Conservation (phyloP, 2,113 vertebrate genomes). For the Anhinga anhinga region DNA sequence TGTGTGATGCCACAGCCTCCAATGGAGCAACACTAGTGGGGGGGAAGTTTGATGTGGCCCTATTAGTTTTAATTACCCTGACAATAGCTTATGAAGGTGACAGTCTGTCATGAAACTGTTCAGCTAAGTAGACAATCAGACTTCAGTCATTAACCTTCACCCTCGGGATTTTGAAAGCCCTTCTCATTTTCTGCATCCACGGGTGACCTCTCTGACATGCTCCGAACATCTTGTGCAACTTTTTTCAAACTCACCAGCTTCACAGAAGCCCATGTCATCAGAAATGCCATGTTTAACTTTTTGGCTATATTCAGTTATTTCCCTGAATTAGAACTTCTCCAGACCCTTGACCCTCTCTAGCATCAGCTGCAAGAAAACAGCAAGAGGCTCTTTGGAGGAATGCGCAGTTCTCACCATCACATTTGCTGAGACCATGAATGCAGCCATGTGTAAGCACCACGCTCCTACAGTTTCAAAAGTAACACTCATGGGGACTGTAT, state of each 20-base stretch:
- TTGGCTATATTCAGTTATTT: background rate
- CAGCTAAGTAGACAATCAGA: background rate
- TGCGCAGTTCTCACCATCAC: background rate
- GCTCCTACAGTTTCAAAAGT: background rate
- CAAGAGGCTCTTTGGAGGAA: background rate
- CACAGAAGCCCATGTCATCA: background rate
- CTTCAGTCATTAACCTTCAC: background rate
- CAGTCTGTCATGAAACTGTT: background rate
- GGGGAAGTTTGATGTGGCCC: too few relatives aligned
- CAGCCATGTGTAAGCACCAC: background rate
- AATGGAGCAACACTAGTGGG: too few relatives aligned
- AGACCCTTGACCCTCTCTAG: background rate
- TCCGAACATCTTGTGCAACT: background rate
- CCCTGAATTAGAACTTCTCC: background rate
- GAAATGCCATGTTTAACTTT: background rate
- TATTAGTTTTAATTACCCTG: slow-evolving; percentile 9
- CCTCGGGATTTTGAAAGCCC: background rate
- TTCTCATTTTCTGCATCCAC: background rate
- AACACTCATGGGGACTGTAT: background rate
- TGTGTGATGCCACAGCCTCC: background rate
- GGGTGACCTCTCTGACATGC: background rate
- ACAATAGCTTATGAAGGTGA: background rate
- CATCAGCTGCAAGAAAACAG: background rate
- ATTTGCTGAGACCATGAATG: background rate
- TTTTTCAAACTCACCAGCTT: background rate